phyloP scores from a whole-genome alignment of 2,888 invertebrate genomes.

The Agrotis ipsilon region DNA sequence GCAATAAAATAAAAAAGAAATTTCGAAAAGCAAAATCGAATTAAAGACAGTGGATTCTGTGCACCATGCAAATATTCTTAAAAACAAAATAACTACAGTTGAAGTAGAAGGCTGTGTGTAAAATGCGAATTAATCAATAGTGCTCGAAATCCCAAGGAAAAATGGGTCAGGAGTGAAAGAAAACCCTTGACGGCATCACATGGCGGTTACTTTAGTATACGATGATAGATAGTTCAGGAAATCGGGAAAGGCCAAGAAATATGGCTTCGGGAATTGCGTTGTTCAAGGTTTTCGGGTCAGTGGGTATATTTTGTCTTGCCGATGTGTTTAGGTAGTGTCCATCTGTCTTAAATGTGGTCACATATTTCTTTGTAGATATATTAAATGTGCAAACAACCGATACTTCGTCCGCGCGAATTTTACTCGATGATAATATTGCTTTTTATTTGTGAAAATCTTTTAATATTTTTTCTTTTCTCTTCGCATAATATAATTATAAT shows the following conservation, averaged over 20 bases:
- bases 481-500: no score
- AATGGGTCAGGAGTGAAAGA: slow-evolving; percentile 63
- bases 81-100: neutral
- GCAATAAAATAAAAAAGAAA: no score
- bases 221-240: slow-evolving; percentile 50
- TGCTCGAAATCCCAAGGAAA: slow-evolving; percentile 58
- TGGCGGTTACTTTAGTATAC: slow-evolving; percentile 48
- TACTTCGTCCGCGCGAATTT: no score
- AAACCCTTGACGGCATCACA: slow-evolving; percentile 40
- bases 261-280: slow-evolving; percentile 23
- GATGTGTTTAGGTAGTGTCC: neutral
- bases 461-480: no score
- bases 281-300: slow-evolving; percentile 23
- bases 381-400: no score
- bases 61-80: neutral
- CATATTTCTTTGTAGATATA: neutral
- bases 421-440: no score
- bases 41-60: neutral
- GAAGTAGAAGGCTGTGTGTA: neutral
- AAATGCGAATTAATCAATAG: slow-evolving; percentile 46
- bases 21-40: neutral
- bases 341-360: neutral
- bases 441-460: no score
- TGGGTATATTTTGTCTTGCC: slow-evolving; percentile 1
- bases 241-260: slow-evolving; percentile 29